Evolutionary conservation across 2,888 invertebrate genomes (phyloP).

Genomic region (Aradus depressus): DNA sequence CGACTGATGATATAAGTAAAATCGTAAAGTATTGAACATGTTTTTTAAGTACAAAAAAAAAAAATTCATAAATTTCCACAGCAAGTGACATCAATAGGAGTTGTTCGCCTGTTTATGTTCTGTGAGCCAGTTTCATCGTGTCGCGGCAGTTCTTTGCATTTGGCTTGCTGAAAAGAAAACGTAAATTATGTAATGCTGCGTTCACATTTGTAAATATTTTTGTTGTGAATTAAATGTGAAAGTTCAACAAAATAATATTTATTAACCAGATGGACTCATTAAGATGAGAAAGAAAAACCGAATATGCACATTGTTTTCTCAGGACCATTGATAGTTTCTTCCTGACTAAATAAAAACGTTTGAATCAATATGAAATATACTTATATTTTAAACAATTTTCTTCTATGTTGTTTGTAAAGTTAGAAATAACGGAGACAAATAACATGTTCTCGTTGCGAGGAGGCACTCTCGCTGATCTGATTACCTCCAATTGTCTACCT

Average conservation of each 20-base stretch:
- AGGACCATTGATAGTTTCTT: not conserved
- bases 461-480: too few relatives aligned
- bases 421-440: too few relatives aligned
- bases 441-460: too few relatives aligned
- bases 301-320: not conserved
- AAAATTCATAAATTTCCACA: constrained; percentile 35
- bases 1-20: too few relatives aligned
- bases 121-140: constrained; percentile 56
- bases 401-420: not conserved
- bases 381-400: not conserved
- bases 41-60: too few relatives aligned
- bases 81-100: constrained; percentile 53
- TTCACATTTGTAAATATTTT: not conserved
- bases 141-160: constrained; percentile 67
- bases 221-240: not conserved
- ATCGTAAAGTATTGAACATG: too few relatives aligned
- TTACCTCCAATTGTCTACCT: too few relatives aligned
- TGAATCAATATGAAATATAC: not conserved
- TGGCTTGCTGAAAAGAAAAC: constrained; percentile 55
- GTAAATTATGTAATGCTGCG: not conserved
- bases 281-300: not conserved
- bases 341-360: not conserved
- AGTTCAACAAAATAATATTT: not conserved
- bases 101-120: constrained; percentile 59
- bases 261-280: too few relatives aligned